Conservation (phyloP, 2,113 vertebrate genomes). For the Neopipo cinnamomea region DNA sequence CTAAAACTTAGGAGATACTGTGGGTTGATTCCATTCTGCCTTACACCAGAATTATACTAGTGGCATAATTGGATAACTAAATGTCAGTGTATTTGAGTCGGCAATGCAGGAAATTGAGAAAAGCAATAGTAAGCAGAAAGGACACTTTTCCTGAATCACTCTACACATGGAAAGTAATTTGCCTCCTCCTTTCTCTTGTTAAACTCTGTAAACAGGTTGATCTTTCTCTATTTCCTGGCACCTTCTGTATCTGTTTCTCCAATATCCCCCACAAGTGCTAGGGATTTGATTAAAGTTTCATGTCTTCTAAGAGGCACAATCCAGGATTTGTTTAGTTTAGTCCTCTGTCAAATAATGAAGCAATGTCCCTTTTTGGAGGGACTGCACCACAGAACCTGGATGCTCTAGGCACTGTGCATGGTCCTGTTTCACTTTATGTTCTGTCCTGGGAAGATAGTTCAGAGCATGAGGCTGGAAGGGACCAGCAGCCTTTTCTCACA, state of each 20-base stretch:
- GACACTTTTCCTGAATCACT: background rate
- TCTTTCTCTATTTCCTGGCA: background rate
- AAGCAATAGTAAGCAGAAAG: background rate
- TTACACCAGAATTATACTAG: background rate
- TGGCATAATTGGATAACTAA: background rate
- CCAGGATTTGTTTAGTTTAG: background rate
- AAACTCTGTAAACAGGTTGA: background rate
- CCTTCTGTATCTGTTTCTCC: background rate
- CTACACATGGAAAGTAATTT: background rate
- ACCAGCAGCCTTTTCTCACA: background rate
- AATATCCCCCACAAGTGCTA: background rate
- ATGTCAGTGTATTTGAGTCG: background rate
- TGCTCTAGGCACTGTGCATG: background rate
- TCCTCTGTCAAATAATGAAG: background rate
- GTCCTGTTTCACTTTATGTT: fast-evolving
- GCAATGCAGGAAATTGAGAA: background rate
- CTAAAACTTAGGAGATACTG: background rate
- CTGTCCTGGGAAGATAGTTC: background rate
- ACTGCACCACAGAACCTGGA: background rate
- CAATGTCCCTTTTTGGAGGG: background rate
- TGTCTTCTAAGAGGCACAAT: background rate
- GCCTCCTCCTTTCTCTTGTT: background rate
- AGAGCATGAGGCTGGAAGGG: background rate
- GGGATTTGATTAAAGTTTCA: background rate
- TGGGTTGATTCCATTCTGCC: background rate